Base-by-base conservation (phyloP, 2,888 invertebrate species). In the Cetonia aurata region DNA sequence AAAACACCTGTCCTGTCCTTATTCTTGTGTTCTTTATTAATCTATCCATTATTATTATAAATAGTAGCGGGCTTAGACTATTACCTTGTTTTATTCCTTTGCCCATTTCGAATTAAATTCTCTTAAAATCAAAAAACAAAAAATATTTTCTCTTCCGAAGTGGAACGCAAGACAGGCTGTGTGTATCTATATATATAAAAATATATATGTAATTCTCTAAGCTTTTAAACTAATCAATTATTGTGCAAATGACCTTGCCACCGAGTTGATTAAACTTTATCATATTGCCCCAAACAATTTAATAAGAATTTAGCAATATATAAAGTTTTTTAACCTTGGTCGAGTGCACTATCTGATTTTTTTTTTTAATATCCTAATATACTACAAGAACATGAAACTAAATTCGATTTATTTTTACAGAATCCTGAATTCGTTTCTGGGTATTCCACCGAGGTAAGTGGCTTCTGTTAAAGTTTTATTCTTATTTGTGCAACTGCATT, bases 401-500 rank as follows among this genome's bases (percentile, higher is more conserved):
- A n/a, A 48, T 48, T 48, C 6, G 1, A 48, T 48, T 12, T 46
- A n/a, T 60, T 46, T 6, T 60, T 60, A 46, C 46, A 60, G 60
- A 62, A 4, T 37, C 48, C 15, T 50, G 62, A 62, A 62, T 62
- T 48, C 48, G 31, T 33, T 12, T 50, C 17, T 1, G 62, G 62
- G 15, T 50, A 62, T 13, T 33, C 62, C 13, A 31, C 62, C 17
- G 50, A 62, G 62, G 62, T 62, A 62, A 13, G 62, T 37, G 12
- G 15, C 25, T 25, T 46, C 31, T n/a, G 6, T 6, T 6, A 25
- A 44, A 42, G 13, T 8, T 17, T 50, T 1, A 50, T 10, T n/a
- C n/a, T n/a, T n/a, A n/a, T n/a, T n/a, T 50, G 17, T 25, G 25
- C 25, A 4, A 25, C 25, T 3, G 4, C 1, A 25, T 25, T 25